A percentile compares a stretch with the other conserved stretches of the same genome.
phyloP scores from a whole-genome alignment of 2,113 vertebrate genomes.

The Psittacus erithacus region DNA sequence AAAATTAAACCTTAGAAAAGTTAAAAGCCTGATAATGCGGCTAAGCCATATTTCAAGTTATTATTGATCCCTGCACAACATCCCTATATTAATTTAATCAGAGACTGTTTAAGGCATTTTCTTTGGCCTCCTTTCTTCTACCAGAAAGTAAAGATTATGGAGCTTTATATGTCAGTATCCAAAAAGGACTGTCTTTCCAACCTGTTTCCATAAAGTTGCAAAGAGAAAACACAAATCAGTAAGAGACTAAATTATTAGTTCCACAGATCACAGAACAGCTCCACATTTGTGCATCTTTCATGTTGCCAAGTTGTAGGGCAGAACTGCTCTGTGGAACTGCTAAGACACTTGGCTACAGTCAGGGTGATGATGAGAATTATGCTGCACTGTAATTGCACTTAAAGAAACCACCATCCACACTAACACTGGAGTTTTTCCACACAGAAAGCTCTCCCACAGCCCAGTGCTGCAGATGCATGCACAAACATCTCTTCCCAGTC shows the following conservation, averaged over 20 bases:
- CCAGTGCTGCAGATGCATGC: neutral
- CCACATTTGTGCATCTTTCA: neutral
- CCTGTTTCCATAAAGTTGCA: neutral
- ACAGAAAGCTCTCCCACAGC: neutral
- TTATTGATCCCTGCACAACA: conserved; percentile 11
- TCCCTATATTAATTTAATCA: neutral
- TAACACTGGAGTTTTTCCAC: neutral
- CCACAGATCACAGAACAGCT: neutral
- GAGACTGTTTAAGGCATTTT: conserved; percentile 46
- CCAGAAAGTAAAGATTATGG: neutral
- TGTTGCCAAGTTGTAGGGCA: neutral
- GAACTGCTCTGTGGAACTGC: neutral
- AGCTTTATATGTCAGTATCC: neutral
- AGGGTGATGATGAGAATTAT: neutral
- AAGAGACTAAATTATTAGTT: neutral
- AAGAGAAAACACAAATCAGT: neutral
- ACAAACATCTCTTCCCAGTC: neutral
- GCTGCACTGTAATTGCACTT: neutral
- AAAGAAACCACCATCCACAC: neutral
- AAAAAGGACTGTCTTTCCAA: neutral
- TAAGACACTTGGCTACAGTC: neutral
- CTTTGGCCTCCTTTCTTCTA: conserved; percentile 37
- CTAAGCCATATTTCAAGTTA: conserved; percentile 1
- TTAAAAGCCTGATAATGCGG: neutral
- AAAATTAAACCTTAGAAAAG: neutral